Conservation (phyloP, 2,888 invertebrate species). For the Perdita meconis region DNA sequence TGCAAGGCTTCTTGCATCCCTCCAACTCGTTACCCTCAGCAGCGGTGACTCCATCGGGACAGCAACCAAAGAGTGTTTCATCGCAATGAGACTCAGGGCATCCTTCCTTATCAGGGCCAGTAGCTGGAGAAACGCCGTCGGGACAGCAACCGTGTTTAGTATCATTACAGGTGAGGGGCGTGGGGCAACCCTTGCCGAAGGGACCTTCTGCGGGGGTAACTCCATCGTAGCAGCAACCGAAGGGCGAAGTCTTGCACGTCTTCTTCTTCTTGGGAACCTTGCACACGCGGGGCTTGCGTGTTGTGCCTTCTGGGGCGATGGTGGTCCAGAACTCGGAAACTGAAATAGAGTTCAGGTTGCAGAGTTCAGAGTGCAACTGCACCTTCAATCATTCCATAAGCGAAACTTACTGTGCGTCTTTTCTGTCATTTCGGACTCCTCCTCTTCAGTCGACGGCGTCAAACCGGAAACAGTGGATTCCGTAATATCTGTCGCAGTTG, state of each 20-base stretch:
- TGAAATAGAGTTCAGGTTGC: no score
- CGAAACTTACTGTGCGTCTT: constrained; percentile 71
- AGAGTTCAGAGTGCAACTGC: no score
- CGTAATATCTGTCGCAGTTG: constrained; percentile 53
- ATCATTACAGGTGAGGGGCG: constrained; percentile 90
- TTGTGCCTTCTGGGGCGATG: constrained; percentile 85
- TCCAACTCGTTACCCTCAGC: constrained; percentile 93
- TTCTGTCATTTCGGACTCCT: constrained; percentile 62
- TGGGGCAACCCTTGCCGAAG: constrained; percentile 91
- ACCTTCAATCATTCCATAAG: no score
- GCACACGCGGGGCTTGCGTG: constrained; percentile 85
- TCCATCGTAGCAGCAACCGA: constrained; percentile 94
- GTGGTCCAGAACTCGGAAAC: constrained; percentile 85
- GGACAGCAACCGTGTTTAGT: constrained; percentile 92
- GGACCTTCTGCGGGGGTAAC: constrained; percentile 92
- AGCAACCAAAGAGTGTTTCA: constrained; percentile 94
- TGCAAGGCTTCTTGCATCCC: constrained; percentile 91
- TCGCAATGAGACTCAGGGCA: constrained; percentile 91
- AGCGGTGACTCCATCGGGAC: constrained; percentile 90
- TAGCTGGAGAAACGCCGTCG: constrained; percentile 92
- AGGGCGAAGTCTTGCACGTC: constrained; percentile 88
- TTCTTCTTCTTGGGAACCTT: constrained; percentile 86
- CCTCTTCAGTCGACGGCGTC: constrained; percentile 62
- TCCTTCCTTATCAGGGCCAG: constrained; percentile 89
- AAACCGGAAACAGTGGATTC: constrained; percentile 63